Evolutionary conservation across 2,797 vertebrate species (phyloP).

Genomic region (Acanthiza pusilla): DNA sequence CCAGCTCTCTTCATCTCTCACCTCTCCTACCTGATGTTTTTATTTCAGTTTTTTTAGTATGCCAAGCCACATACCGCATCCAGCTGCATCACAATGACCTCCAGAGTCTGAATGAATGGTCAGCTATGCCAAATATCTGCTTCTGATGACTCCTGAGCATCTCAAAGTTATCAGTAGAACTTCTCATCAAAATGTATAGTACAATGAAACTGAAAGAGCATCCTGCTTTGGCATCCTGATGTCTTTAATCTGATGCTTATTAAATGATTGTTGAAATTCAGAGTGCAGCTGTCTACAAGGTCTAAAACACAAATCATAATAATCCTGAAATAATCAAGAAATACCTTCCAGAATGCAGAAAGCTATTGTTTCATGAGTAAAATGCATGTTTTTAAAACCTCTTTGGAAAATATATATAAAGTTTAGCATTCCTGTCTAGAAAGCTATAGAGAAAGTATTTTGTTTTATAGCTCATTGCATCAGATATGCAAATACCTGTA

Average conservation of each 20-base stretch:
- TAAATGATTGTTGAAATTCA: neutral
- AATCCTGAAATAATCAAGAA: neutral
- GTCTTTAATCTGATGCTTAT: neutral
- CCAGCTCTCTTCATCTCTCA: neutral
- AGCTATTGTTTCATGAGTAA: neutral
- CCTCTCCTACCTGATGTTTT: neutral
- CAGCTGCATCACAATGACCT: neutral
- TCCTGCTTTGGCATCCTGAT: neutral
- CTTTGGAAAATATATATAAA: neutral
- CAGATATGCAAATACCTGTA: neutral
- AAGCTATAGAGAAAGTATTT: neutral
- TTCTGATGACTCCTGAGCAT: neutral
- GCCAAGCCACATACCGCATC: fast-evolving
- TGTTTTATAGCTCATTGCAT: neutral
- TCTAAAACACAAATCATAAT: neutral
- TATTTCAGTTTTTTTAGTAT: neutral
- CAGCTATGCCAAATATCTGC: neutral
- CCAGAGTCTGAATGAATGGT: neutral
- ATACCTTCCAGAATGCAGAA: neutral
- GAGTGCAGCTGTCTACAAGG: neutral
- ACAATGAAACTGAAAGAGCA: neutral
- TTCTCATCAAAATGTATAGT: neutral
- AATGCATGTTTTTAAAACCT: neutral
- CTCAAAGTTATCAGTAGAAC: neutral
- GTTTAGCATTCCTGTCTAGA: neutral